Conservation (phyloP, 2,113 vertebrate genomes). For the Mungos mungo region DNA sequence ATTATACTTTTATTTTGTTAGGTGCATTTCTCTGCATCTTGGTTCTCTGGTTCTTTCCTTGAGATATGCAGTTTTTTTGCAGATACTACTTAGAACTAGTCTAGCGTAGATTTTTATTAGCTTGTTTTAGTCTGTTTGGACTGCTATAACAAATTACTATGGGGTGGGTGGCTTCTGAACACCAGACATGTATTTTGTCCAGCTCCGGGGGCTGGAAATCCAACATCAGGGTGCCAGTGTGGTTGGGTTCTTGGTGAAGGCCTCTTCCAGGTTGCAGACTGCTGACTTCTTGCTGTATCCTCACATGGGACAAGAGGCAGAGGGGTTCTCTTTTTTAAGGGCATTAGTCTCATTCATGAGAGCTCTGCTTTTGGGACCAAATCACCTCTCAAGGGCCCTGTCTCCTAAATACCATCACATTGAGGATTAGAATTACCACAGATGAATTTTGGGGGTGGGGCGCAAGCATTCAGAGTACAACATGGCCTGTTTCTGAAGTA, state of each 20-base stretch:
- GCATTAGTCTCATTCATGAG: neutral
- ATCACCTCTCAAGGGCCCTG: neutral
- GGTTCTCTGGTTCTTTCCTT: slow-evolving; percentile 17
- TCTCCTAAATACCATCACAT: neutral
- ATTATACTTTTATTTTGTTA: slow-evolving; percentile 43
- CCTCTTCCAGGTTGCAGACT: neutral
- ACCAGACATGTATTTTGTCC: neutral
- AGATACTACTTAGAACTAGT: slow-evolving; percentile 13
- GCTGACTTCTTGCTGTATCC: neutral
- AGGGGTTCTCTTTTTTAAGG: neutral
- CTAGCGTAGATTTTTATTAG: slow-evolving; percentile 34
- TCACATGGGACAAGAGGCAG: neutral
- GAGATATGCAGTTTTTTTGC: neutral
- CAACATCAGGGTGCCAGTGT: neutral
- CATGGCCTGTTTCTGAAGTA: neutral
- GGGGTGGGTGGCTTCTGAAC: neutral
- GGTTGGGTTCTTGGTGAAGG: neutral
- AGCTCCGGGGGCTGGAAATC: neutral
- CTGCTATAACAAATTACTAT: neutral
- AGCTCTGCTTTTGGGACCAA: neutral
- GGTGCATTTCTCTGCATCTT: neutral
- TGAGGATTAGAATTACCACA: slow-evolving; percentile 3
- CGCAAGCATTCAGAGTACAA: neutral
- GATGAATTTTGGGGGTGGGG: neutral
- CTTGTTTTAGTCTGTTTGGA: slow-evolving; percentile 21